These are phyloP conservation scores for Nothobranchius kuhntae DNA, from an alignment of 2,113 vertebrate species.

Conservation along the genomic window DNA sequence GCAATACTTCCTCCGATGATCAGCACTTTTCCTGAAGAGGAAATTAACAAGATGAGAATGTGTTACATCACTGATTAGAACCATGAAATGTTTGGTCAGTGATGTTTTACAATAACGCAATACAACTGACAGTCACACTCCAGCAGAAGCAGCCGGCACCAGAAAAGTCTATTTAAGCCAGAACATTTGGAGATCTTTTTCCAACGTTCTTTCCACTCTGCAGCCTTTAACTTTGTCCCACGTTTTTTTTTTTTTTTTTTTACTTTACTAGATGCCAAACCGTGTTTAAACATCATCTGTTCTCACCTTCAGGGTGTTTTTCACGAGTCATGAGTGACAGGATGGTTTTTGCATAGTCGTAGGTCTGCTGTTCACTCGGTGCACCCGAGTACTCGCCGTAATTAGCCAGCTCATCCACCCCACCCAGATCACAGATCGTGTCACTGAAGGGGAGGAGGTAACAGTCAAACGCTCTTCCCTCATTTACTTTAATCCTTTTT, in stretches of 20 bases:
- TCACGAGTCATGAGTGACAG: conserved; percentile 96
- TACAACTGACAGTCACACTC: neutral
- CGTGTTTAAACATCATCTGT: neutral
- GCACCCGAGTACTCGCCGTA: conserved; percentile 97
- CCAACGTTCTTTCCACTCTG: neutral
- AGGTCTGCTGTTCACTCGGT: conserved; percentile 97
- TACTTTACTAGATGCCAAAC: neutral
- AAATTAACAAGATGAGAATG: conserved; percentile 6
- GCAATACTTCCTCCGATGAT: conserved; percentile 98
- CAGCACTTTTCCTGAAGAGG: conserved; percentile 88
- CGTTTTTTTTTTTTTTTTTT: neutral
- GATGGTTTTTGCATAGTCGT: conserved; percentile 98
- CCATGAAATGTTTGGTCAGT: too few relatives aligned
- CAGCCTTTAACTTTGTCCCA: neutral
- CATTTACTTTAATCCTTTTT: neutral
- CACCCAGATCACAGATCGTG: conserved; percentile 96
- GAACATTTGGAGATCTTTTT: neutral
- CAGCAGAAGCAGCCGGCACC: neutral
- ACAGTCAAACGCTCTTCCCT: neutral
- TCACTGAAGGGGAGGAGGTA: conserved; percentile 77
- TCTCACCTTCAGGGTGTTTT: conserved; percentile 87
- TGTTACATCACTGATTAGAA: too few relatives aligned
- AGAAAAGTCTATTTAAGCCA: neutral
- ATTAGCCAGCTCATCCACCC: conserved; percentile 94
- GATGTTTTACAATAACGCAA: too few relatives aligned